These are phyloP conservation scores for Aricia artaxerxes DNA, from an alignment of 2,888 invertebrate species.

Conservation along the genomic window DNA sequence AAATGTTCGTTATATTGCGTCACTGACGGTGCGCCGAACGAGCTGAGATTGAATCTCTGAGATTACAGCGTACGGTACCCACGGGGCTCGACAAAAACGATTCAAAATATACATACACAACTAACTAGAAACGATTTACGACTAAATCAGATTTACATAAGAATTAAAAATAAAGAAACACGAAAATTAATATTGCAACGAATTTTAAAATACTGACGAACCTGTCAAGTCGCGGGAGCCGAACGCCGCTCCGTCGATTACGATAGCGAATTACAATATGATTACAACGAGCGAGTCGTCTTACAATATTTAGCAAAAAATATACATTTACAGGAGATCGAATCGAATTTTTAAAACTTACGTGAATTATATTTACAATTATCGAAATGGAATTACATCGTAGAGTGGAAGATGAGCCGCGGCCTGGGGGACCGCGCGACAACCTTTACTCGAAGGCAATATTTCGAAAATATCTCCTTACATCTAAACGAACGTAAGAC, in stretches of 20 bases:
- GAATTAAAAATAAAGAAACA: slow-evolving; percentile 66
- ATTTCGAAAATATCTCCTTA: slow-evolving; percentile 79
- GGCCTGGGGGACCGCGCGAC: slow-evolving; percentile 51
- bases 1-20: slow-evolving; percentile 74
- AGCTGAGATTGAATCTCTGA: slow-evolving; percentile 77
- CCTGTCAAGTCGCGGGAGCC: slow-evolving; percentile 33
- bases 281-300: slow-evolving; percentile 48
- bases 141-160: slow-evolving; percentile 74
- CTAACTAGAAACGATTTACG: slow-evolving; percentile 58
- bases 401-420: slow-evolving; percentile 75
- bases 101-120: slow-evolving; percentile 73
- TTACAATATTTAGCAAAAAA: slow-evolving; percentile 68
- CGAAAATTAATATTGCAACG: slow-evolving; percentile 72
- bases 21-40: slow-evolving; percentile 60
- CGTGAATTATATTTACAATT: slow-evolving; percentile 78
- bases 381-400: slow-evolving; percentile 78
- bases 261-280: slow-evolving; percentile 34
- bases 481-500: slow-evolving; percentile 77
- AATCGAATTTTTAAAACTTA: slow-evolving; percentile 78
- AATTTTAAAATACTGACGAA: slow-evolving; percentile 61
- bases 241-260: slow-evolving; percentile 33
- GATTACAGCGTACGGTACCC: slow-evolving; percentile 61
- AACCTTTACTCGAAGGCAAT: slow-evolving; percentile 77
- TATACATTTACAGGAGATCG: slow-evolving; percentile 81
- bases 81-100: slow-evolving; percentile 61